phyloP scores from a whole-genome alignment of 2,888 invertebrate genomes.

The Scelioninae gen. 1 region DNA sequence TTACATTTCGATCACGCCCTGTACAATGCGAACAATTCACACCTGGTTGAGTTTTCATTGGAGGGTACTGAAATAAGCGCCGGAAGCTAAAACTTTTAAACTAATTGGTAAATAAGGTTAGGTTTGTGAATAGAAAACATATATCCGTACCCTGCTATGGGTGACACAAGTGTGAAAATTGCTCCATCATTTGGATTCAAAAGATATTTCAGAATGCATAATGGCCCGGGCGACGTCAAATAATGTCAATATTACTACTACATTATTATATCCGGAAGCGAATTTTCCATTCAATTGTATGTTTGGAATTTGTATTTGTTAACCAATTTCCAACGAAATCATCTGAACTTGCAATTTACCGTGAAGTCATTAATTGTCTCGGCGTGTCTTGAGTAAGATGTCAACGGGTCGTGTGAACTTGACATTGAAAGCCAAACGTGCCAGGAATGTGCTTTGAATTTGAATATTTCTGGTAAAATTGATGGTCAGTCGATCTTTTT shows the following conservation, averaged over 20 bases:
- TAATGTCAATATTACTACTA: conserved; percentile 39
- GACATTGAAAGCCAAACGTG: conserved; percentile 2
- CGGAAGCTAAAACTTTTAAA: conserved; percentile 58
- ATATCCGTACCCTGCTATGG: conserved; percentile 6
- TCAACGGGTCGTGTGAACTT: conserved; percentile 17
- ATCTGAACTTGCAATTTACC: conserved; percentile 34
- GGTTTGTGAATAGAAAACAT: conserved; percentile 41
- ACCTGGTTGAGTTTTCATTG: conserved; percentile 51
- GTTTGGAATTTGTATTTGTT: conserved; percentile 23
- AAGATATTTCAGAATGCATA: conserved; percentile 37
- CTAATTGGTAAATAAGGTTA: conserved; percentile 64
- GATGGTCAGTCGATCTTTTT: not conserved
- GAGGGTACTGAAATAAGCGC: conserved; percentile 43
- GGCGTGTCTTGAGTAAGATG: conserved; percentile 8
- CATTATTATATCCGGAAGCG: conserved; percentile 32
- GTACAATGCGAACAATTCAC: conserved; percentile 45
- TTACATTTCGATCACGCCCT: conserved; percentile 49
- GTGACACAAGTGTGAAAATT: conserved; percentile 35
- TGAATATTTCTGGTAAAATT: not conserved
- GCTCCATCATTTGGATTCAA: conserved; percentile 45
- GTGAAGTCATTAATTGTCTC: conserved; percentile 18
- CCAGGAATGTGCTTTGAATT: conserved; percentile 2
- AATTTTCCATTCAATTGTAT: conserved; percentile 25
- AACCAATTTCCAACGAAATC: conserved; percentile 8
- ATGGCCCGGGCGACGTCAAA: conserved; percentile 27